phyloP scores from a whole-genome alignment of 1,140 invertebrate genomes.

The Drosophila asahinai region DNA sequence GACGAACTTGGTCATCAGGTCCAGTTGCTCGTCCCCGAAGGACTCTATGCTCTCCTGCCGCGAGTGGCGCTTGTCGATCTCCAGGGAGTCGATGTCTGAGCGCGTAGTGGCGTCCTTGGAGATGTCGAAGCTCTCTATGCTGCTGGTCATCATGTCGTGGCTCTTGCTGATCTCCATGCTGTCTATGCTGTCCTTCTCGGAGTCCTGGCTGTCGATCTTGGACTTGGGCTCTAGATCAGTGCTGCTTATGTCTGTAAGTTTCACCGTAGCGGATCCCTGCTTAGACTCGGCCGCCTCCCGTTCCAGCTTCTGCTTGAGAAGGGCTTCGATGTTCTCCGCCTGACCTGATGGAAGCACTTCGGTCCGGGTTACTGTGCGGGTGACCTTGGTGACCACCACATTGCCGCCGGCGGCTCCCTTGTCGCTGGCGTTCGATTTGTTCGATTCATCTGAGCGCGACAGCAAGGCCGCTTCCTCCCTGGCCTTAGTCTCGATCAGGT shows the following conservation, averaged over 20 bases:
- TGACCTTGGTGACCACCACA: conserved; percentile 70
- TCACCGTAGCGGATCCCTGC: conserved; percentile 76
- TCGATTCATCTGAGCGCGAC: conserved; percentile 87
- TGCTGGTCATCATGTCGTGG: conserved; percentile 87
- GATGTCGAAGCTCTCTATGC: conserved; percentile 89
- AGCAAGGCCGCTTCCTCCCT: conserved; percentile 94
- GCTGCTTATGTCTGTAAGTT: conserved; percentile 86
- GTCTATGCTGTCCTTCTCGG: conserved; percentile 86
- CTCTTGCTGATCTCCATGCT: conserved; percentile 87
- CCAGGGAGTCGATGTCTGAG: conserved; percentile 81
- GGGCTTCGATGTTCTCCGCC: conserved; percentile 82
- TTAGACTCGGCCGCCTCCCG: conserved; percentile 75
- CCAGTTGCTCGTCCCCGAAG: conserved; percentile 85
- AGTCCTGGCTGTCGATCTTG: conserved; percentile 68
- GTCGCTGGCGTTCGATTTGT: conserved; percentile 86
- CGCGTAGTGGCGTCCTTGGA: conserved; percentile 79
- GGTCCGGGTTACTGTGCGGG: conserved; percentile 85
- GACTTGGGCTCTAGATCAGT: conserved; percentile 79
- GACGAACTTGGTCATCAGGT: conserved; percentile 70
- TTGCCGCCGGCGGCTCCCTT: conserved; percentile 71
- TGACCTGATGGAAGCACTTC: conserved; percentile 85
- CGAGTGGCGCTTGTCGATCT: conserved; percentile 84
- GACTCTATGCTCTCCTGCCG: conserved; percentile 87
- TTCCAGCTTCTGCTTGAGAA: conserved; percentile 78
- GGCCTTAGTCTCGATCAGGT: conserved; percentile 92